These are phyloP conservation scores for Chaetorhynchus papuensis DNA, from an alignment of 2,113 vertebrate genomes.

Conservation along the genomic window DNA sequence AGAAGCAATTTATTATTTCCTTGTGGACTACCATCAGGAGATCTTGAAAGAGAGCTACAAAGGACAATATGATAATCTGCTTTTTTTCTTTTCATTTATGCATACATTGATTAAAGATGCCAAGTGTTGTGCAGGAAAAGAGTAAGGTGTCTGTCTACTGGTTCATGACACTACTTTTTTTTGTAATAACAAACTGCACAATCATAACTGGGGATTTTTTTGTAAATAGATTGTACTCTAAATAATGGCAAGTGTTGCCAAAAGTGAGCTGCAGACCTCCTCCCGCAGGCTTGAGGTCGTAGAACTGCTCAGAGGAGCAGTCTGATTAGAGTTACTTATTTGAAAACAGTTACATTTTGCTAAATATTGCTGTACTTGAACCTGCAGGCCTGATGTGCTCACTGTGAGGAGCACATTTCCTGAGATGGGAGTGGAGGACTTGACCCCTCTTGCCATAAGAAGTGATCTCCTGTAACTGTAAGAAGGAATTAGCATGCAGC, in stretches of 20 bases:
- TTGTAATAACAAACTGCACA: neutral
- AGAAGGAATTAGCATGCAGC: neutral
- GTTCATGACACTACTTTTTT: neutral
- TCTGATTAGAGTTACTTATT: neutral
- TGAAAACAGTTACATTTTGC: neutral
- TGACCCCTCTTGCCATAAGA: neutral
- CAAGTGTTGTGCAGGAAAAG: constrained; percentile 76
- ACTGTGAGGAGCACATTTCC: neutral
- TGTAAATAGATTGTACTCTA: neutral
- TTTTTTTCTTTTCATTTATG: constrained; percentile 96
- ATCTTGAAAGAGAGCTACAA: constrained; percentile 79
- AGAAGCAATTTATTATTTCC: constrained; percentile 96
- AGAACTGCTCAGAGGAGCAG: neutral
- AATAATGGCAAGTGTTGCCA: neutral
- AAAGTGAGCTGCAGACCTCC: neutral
- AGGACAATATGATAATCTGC: constrained; percentile 93
- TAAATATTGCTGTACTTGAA: neutral
- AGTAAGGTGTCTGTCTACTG: constrained; percentile 27
- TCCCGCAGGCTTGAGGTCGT: neutral
- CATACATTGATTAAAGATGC: constrained; percentile 87
- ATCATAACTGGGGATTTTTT: neutral
- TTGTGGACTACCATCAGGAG: constrained; percentile 87
- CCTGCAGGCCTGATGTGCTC: neutral
- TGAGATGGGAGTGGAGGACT: neutral
- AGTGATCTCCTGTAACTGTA: neutral